A percentile compares a stretch with the other conserved stretches of the same genome.
Conservation (phyloP, 2,888 invertebrate species). For the Drosophila phalerata region DNA sequence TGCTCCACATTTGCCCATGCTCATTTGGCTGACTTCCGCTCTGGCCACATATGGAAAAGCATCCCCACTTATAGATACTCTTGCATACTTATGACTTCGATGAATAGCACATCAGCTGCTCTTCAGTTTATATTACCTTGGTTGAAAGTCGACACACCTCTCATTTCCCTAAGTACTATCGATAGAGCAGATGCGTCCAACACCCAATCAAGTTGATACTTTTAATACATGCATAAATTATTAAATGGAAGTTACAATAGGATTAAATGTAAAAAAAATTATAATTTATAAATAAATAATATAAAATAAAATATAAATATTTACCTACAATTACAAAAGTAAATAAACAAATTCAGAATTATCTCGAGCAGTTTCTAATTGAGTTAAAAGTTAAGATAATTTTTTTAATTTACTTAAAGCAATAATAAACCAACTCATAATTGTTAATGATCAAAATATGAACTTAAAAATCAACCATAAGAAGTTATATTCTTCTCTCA, state of each 20-base stretch:
- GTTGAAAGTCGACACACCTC: conserved; percentile 1
- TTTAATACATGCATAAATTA: too few species aligned
- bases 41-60: conserved; percentile 36
- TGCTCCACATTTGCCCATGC: conserved; percentile 69
- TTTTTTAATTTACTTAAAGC: not conserved
- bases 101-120: conserved; percentile 32
- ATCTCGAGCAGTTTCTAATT: not conserved
- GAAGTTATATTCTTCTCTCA: too few species aligned
- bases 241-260: too few species aligned
- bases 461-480: too few species aligned
- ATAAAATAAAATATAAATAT: too few species aligned
- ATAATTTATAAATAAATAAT: too few species aligned
- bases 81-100: conserved; percentile 12
- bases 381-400: not conserved
- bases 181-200: conserved; percentile 4
- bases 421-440: too few species aligned
- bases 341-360: not conserved
- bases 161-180: conserved; percentile 9
- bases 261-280: too few species aligned
- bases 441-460: too few species aligned
- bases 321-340: not conserved
- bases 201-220: not conserved
- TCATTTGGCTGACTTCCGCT: conserved; percentile 61
- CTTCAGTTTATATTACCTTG: conserved; percentile 21
- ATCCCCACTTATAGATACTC: conserved; percentile 13